Percentiles rank a stretch among this genome's conserved stretches.
These are phyloP conservation scores for Heliconius charithonia DNA, from an alignment of 2,888 invertebrate species.

Conservation along the genomic window DNA sequence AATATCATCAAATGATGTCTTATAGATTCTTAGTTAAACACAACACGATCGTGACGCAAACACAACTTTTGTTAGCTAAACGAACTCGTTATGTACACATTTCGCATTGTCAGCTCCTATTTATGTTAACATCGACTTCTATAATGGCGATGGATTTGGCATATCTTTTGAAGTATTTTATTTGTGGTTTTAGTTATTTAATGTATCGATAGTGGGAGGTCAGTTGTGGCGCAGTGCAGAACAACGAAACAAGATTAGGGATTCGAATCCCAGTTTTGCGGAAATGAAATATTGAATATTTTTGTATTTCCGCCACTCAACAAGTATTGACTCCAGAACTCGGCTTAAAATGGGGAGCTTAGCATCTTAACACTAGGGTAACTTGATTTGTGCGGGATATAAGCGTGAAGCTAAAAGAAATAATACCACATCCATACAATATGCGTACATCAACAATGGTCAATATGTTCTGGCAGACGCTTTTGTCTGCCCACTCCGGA, in stretches of 20 bases:
- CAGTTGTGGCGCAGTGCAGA: neutral
- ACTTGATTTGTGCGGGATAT: no score
- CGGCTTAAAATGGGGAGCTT: neutral
- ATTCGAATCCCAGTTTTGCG: no score
- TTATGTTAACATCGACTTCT: conserved; percentile 40
- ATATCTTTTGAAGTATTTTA: conserved; percentile 12
- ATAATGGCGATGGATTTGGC: conserved; percentile 9
- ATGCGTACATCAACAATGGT: conserved; percentile 45
- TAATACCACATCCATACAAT: conserved; percentile 24
- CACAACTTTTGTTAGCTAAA: conserved; percentile 59
- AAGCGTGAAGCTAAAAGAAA: neutral
- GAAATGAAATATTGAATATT: no score
- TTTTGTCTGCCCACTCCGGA: conserved; percentile 77
- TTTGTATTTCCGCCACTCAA: no score
- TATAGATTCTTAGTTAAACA: conserved; percentile 13
- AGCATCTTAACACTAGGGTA: neutral
- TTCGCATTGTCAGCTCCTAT: conserved; percentile 65
- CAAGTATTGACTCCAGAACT: no score
- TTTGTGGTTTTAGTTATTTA: neutral
- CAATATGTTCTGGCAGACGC: conserved; percentile 63
- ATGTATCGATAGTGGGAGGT: neutral
- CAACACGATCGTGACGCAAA: conserved; percentile 41
- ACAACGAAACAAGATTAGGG: no score
- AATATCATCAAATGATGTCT: neutral
- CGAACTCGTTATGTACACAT: conserved; percentile 67